Evolutionary conservation across 30 jellyfish, hydroid and myxozoan genomes (phyloP).

Genomic region (Aurelia aurita): DNA sequence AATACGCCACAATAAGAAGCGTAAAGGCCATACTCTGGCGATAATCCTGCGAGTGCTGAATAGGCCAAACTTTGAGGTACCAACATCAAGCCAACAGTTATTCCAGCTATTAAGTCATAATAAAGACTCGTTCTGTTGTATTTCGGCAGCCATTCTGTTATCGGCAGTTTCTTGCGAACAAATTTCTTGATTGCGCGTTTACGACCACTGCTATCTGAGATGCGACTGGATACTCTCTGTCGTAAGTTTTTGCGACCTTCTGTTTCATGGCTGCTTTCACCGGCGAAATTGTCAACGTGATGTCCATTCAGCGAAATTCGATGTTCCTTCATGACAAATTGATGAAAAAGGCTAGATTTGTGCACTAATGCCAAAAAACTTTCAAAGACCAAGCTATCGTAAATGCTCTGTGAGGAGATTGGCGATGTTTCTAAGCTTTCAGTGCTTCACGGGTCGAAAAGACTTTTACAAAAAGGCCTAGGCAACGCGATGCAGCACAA

Average conservation of each 20-base stretch:
- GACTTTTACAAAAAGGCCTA: no score
- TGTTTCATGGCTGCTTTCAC: no score
- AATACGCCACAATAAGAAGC: conserved; percentile 70
- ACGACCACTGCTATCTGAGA: conserved; percentile 5
- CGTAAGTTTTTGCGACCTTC: background rate
- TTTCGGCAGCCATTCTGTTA: conserved; percentile 68
- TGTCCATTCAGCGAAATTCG: no score
- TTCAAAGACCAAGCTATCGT: no score
- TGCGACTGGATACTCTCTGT: background rate
- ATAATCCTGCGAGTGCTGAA: conserved; percentile 68
- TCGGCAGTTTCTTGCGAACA: conserved; percentile 58
- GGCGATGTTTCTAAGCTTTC: no score
- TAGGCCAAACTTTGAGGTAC: conserved; percentile 82
- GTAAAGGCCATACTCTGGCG: conserved; percentile 80
- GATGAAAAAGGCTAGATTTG: no score
- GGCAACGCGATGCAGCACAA: no score
- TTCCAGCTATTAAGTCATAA: conserved; percentile 73
- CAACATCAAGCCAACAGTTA: conserved; percentile 81
- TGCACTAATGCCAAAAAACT: no score
- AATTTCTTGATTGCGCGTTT: conserved; percentile 33
- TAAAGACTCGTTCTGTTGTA: conserved; percentile 50
- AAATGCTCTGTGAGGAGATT: no score
- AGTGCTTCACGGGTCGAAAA: no score
- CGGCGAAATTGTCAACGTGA: no score
- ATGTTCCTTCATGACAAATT: no score